A percentile compares a stretch with the other conserved stretches of the same genome.
phyloP scores from a whole-genome alignment of 1,140 invertebrate genomes.

The Zaprionus lachaisei region DNA sequence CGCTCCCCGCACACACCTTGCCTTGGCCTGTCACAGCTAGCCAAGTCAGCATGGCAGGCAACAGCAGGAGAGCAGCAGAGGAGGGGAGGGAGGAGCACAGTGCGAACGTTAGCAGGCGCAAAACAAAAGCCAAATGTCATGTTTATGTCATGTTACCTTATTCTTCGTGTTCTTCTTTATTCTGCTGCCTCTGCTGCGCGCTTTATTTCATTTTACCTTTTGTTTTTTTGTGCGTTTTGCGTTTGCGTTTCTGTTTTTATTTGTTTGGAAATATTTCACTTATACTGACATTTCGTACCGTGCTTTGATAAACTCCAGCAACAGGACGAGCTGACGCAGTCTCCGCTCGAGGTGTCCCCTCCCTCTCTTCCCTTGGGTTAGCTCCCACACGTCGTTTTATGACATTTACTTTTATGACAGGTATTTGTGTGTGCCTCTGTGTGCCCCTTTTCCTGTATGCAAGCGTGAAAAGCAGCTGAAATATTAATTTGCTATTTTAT shows the following conservation, averaged over 20 bases:
- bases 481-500: conserved; percentile 80
- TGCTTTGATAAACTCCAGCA: conserved; percentile 65
- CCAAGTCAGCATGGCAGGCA: conserved; percentile 23
- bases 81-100: conserved; percentile 1
- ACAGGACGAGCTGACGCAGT: conserved; percentile 32
- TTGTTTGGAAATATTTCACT: conserved; percentile 82
- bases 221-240: conserved; percentile 46
- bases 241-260: conserved; percentile 67
- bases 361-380: neutral
- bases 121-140: conserved; percentile 80
- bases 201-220: conserved; percentile 65
- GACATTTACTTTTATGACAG: conserved; percentile 81
- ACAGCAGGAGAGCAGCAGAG: neutral
- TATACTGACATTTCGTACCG: conserved; percentile 69
- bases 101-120: conserved; percentile 23
- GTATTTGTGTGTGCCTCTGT: conserved; percentile 49
- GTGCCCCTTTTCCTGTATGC: conserved; percentile 50
- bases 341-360: neutral
- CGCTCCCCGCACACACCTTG: neutral
- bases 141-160: conserved; percentile 81
- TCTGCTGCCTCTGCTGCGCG: conserved; percentile 30
- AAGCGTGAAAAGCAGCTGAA: conserved; percentile 64
- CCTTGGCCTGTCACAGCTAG: conserved; percentile 21
- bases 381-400: conserved; percentile 68
- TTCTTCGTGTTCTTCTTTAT: conserved; percentile 29